These are phyloP conservation scores for Operophtera brumata DNA, from an alignment of 2,888 invertebrate species.

Conservation along the genomic window DNA sequence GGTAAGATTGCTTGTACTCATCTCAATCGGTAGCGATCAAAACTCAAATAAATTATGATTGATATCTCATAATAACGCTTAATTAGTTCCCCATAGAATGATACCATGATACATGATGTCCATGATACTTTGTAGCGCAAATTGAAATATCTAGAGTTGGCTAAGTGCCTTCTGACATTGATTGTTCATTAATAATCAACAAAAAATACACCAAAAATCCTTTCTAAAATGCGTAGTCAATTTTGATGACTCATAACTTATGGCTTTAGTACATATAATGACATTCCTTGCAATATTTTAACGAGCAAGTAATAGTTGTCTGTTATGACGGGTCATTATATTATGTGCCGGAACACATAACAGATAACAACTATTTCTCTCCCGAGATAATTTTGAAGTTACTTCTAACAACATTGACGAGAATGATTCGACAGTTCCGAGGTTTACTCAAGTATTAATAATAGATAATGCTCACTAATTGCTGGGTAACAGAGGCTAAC, in stretches of 20 bases:
- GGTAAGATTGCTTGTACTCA: conserved; percentile 71
- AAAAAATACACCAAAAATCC: conserved; percentile 37
- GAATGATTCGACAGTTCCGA: conserved; percentile 51
- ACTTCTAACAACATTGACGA: conserved; percentile 39
- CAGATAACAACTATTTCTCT: conserved; percentile 22
- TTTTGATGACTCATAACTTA: conserved; percentile 11
- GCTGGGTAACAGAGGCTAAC: conserved; percentile 45
- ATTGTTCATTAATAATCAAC: conserved; percentile 34
- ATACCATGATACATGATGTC: conserved; percentile 29
- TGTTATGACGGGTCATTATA: conserved; percentile 32
- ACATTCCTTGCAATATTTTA: conserved; percentile 22
- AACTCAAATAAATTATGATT: conserved; percentile 34
- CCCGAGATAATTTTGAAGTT: conserved; percentile 21
- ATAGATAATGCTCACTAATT: conserved; percentile 60
- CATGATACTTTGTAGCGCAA: conserved; percentile 33
- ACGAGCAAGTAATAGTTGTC: conserved; percentile 17
- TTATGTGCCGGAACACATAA: conserved; percentile 33
- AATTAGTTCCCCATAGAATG: conserved; percentile 33
- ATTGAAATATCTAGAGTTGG: conserved; percentile 36
- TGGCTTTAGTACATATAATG: conserved; percentile 16
- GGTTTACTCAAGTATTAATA: conserved; percentile 47
- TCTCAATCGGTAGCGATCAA: conserved; percentile 5
- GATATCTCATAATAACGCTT: conserved; percentile 28
- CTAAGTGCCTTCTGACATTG: conserved; percentile 37
- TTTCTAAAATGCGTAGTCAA: conserved; percentile 39